phyloP scores from a whole-genome alignment of 2,113 vertebrate genomes.

The Thryonomys swinderianus region DNA sequence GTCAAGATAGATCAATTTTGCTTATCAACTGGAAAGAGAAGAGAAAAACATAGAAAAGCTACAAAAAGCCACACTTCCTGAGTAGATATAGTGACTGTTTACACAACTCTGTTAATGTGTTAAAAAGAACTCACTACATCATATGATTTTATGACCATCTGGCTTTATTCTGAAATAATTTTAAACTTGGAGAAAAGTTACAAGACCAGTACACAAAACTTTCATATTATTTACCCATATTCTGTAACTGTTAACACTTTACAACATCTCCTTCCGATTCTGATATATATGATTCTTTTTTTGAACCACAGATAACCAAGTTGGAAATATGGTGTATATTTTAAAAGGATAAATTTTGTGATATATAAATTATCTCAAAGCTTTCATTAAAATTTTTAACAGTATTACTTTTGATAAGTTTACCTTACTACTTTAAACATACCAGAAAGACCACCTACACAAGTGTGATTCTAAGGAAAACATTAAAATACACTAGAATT shows the following conservation, averaged over 20 bases:
- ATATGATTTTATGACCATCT: neutral
- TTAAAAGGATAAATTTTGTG: neutral
- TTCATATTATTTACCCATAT: neutral
- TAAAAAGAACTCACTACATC: neutral
- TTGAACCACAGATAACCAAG: neutral
- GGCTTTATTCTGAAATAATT: conserved; percentile 26
- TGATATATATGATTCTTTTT: neutral
- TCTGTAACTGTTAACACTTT: neutral
- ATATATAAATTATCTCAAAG: neutral
- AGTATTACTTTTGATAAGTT: conserved; percentile 28
- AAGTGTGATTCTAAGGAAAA: conserved; percentile 24
- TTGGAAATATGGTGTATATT: neutral
- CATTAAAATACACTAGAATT: conserved; percentile 18
- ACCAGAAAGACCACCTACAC: neutral
- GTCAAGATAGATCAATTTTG: neutral
- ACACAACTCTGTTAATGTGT: neutral
- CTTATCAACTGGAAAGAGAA: conserved; percentile 46
- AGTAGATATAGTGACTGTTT: neutral
- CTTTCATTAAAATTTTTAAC: conserved; percentile 22
- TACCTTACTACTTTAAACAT: conserved; percentile 26
- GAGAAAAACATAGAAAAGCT: conserved; percentile 19
- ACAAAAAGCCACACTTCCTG: conserved; percentile 40
- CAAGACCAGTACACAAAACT: neutral
- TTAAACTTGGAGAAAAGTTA: neutral
- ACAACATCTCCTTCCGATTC: neutral